A percentile compares a stretch with the other conserved stretches of the same genome.
Evolutionary conservation across 2,888 invertebrate species (phyloP).

Genomic region (Dicycla oo): DNA sequence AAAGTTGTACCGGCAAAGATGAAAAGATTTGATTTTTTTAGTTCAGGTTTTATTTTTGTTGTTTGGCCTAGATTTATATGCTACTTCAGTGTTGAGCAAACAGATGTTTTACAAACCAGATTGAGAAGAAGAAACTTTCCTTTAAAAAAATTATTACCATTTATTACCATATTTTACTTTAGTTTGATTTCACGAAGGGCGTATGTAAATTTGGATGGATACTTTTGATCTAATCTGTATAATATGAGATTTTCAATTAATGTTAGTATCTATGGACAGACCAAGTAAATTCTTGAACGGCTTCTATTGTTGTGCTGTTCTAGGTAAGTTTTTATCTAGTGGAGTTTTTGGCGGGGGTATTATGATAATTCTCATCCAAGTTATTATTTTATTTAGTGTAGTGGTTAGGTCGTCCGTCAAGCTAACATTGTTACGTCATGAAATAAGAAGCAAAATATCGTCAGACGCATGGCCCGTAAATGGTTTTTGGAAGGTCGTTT

Average conservation of each 20-base stretch:
- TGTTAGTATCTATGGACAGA: too few relatives aligned
- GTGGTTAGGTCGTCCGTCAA: background rate
- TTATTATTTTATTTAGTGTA: background rate
- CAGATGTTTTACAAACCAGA: background rate
- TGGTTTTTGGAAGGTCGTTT: too few relatives aligned
- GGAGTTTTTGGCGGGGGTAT: background rate
- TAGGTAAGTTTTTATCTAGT: background rate
- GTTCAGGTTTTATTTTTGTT: background rate
- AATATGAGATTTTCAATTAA: background rate
- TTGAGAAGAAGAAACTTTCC: too few relatives aligned
- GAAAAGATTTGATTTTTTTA: background rate
- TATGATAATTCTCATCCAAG: background rate
- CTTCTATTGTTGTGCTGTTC: background rate
- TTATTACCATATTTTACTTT: too few relatives aligned
- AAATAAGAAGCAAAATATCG: background rate
- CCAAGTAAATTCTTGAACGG: background rate
- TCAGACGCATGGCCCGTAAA: too few relatives aligned
- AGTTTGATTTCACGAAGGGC: too few relatives aligned
- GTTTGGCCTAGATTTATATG: background rate
- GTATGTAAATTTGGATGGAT: too few relatives aligned
- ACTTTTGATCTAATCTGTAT: background rate
- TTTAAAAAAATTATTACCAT: too few relatives aligned
- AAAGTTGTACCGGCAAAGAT: slow-evolving; percentile 19
- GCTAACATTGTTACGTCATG: background rate
- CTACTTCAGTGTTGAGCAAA: slow-evolving; percentile 4